Conservation (phyloP, 2,888 invertebrate genomes). For the Andrena praecox region DNA sequence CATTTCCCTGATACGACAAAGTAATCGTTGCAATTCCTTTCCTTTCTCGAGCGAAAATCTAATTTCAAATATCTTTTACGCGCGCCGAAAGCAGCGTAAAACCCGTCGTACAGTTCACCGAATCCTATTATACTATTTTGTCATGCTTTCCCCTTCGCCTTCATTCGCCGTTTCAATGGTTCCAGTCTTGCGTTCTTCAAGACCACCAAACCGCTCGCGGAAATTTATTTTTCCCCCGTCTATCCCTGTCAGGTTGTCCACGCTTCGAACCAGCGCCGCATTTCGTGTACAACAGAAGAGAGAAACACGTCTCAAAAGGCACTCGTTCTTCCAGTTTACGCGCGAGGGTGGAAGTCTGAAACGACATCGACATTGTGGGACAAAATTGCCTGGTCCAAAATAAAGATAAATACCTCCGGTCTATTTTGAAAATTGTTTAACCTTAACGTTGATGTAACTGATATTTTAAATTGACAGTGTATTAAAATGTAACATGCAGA, state of each 20-base stretch:
- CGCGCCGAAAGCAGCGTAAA: conserved; percentile 7
- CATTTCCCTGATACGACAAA: neutral
- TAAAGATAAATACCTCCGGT: neutral
- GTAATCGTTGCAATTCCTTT: neutral
- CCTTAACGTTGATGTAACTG: neutral
- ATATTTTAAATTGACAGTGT: neutral
- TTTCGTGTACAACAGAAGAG: conserved; percentile 17
- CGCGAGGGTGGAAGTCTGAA: conserved; percentile 19
- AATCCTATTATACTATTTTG: conserved; percentile 36
- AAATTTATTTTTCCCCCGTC: conserved; percentile 30
- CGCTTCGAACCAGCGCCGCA: conserved; percentile 9
- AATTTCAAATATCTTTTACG: conserved; percentile 27
- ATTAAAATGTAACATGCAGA: neutral
- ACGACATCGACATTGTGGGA: neutral
- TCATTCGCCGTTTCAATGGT: conserved; percentile 6
- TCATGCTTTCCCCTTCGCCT: conserved; percentile 16
- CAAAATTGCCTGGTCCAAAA: neutral
- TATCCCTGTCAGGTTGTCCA: neutral
- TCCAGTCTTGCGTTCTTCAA: conserved; percentile 19
- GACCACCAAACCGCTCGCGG: conserved; percentile 18
- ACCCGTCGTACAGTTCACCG: conserved; percentile 10
- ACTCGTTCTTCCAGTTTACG: conserved; percentile 7
- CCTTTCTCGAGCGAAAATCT: neutral
- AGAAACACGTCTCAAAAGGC: neutral
- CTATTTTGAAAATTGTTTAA: neutral